Percentiles rank a stretch among this genome's conserved stretches.
Conservation (phyloP, 2,797 vertebrate genomes). For the Dipus sagitta region DNA sequence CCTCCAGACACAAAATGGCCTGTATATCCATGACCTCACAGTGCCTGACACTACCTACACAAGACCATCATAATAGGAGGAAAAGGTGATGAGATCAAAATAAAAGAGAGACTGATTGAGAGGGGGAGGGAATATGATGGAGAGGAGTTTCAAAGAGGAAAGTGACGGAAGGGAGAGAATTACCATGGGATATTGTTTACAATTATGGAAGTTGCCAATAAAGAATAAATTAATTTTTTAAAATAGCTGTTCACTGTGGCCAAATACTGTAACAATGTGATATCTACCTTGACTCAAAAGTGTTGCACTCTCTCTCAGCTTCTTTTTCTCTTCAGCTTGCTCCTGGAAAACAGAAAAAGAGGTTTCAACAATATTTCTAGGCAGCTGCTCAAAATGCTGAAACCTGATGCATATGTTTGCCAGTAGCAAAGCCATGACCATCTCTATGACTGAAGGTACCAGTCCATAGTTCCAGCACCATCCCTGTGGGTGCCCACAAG, state of each 20-base stretch:
- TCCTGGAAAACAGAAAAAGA: slow-evolving; percentile 43
- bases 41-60: too few species aligned
- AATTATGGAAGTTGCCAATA: too few species aligned
- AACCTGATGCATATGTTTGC: background rate
- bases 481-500: accelerated
- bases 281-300: slow-evolving; percentile 41
- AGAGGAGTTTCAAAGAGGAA: too few species aligned
- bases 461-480: background rate
- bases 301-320: background rate
- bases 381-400: background rate
- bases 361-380: slow-evolving; percentile 2
- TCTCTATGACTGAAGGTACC: background rate
- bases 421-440: background rate
- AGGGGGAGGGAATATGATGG: too few species aligned
- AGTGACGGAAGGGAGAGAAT: too few species aligned
- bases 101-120: too few species aligned
- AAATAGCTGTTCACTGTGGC: slow-evolving; percentile 2
- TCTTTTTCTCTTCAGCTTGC: slow-evolving; percentile 55
- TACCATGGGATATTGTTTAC: too few species aligned
- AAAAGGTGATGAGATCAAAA: too few species aligned
- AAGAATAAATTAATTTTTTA: too few species aligned
- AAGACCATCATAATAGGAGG: too few species aligned
- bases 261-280: background rate
- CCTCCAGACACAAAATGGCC: too few species aligned
- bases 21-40: too few species aligned